phyloP scores from a whole-genome alignment of 2,113 vertebrate species.

The Halcyon senegalensis region DNA sequence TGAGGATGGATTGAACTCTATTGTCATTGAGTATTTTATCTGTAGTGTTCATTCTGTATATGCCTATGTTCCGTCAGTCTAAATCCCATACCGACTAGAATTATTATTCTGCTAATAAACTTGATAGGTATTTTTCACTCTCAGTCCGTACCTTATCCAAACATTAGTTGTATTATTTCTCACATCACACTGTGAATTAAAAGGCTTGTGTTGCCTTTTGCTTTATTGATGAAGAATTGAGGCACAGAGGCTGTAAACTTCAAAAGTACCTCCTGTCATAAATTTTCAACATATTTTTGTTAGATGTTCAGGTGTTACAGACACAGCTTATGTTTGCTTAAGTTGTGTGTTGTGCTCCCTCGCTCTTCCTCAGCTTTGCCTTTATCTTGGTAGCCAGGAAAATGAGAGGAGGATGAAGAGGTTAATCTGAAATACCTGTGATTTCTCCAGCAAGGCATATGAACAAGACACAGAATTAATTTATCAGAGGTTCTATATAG shows the following conservation, averaged over 20 bases:
- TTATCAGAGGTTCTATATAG: not conserved
- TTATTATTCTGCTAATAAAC: not conserved
- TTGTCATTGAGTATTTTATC: not conserved
- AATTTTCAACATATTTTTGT: not conserved
- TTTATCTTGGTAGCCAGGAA: not conserved
- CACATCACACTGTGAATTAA: not conserved
- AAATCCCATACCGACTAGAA: not conserved
- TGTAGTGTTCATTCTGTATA: not conserved
- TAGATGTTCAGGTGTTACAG: not conserved
- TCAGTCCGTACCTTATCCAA: not conserved
- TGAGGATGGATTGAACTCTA: not conserved
- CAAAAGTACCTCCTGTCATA: not conserved
- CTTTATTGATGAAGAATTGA: not conserved
- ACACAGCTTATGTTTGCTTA: not conserved
- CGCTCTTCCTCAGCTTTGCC: not conserved
- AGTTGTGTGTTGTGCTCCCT: not conserved
- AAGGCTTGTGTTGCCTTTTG: not conserved
- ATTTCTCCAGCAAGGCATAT: not conserved
- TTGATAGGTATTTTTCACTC: not conserved
- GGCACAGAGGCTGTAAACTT: not conserved
- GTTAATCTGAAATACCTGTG: not conserved
- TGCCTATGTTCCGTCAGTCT: not conserved
- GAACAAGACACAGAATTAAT: not conserved
- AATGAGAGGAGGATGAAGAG: not conserved
- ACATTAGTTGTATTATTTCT: not conserved